These are phyloP conservation scores for Pyrgilauda ruficollis DNA, from an alignment of 2,113 vertebrate species.

Conservation along the genomic window DNA sequence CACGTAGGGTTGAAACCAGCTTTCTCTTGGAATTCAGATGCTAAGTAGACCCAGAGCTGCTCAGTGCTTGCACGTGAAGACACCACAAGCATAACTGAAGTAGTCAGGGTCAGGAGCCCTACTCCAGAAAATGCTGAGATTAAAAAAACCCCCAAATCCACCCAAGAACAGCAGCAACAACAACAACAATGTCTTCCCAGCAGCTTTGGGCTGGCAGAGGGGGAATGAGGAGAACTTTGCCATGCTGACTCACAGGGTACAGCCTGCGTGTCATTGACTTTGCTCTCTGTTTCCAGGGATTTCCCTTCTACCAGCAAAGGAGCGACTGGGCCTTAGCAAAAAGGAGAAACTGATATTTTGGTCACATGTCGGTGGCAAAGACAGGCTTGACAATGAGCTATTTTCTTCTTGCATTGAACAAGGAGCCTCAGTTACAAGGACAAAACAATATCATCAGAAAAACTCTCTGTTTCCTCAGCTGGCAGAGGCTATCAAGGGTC, in stretches of 20 bases:
- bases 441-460: not conserved
- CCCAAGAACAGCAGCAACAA: not conserved
- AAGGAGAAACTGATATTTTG: constrained; percentile 9
- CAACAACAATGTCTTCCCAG: not conserved
- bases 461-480: not conserved
- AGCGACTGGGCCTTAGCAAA: not conserved
- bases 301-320: not conserved
- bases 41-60: not conserved
- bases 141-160: not conserved
- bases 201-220: not conserved
- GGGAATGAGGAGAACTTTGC: not conserved
- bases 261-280: not conserved
- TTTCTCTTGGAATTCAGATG: not conserved
- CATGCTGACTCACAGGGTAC: not conserved
- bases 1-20: not conserved
- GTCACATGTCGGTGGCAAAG: not conserved
- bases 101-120: not conserved
- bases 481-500: not conserved
- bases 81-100: not conserved
- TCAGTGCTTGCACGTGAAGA: not conserved
- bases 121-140: not conserved
- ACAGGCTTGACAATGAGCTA: not conserved
- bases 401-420: constrained; percentile 1
- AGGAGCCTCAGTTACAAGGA: constrained; percentile 6
- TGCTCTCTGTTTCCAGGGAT: not conserved